Conservation (phyloP, 2,797 vertebrate species). For the Cyprinella venusta region DNA sequence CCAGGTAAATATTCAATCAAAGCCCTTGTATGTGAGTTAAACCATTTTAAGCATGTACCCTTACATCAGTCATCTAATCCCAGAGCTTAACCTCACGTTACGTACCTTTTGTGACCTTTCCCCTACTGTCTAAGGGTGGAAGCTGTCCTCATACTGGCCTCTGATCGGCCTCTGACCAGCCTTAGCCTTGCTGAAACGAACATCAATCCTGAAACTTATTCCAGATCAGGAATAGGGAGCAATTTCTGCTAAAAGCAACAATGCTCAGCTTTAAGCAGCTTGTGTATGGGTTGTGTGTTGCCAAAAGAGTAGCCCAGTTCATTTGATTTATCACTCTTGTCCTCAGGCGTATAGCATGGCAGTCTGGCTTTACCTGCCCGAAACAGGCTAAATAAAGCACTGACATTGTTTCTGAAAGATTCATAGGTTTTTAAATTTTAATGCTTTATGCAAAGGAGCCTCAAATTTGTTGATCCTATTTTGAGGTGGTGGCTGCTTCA, state of each 20-base stretch:
- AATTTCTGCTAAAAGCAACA: constrained; percentile 20
- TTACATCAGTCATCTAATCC: constrained; percentile 45
- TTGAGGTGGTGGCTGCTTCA: neutral
- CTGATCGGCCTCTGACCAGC: neutral
- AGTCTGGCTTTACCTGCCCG: neutral
- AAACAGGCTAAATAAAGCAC: neutral
- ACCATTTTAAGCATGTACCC: constrained; percentile 22
- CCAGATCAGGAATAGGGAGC: neutral
- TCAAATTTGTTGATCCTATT: neutral
- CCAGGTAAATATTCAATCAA: neutral
- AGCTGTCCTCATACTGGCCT: constrained; percentile 17
- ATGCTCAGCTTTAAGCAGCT: constrained; percentile 33
- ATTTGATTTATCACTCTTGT: constrained; percentile 23
- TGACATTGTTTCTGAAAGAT: neutral
- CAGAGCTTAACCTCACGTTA: constrained; percentile 28
- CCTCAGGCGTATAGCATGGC: neutral
- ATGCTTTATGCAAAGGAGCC: neutral
- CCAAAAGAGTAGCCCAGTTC: neutral
- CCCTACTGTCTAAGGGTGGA: neutral
- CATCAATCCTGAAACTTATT: neutral
- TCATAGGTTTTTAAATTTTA: neutral
- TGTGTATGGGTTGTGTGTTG: constrained; percentile 4
- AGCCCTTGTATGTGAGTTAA: constrained; percentile 15
- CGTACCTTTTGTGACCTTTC: constrained; percentile 8
- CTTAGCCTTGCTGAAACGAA: neutral